Evolutionary conservation across 2,113 vertebrate genomes (phyloP), one percentile per base, ranked within the genome.

Genomic region (Campylomormyrus tamandua): DNA sequence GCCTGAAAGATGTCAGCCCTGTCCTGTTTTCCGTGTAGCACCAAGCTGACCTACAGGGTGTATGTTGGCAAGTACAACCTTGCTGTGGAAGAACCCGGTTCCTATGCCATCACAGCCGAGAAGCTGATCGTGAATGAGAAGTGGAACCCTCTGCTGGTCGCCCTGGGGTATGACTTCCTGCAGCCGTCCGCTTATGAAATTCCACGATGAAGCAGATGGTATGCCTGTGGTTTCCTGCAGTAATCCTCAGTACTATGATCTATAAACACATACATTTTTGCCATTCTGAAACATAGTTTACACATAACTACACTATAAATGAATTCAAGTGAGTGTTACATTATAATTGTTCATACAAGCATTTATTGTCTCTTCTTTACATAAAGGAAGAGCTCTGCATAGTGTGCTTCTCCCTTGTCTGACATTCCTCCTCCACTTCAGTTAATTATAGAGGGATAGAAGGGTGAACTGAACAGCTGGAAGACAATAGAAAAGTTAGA

Each of bases 21-120:
- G 42, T 70, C 31, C 87, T 17, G 11, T 70, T 48, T 70, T 19
- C 45, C 17, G 3, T 6, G 10, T 83, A 99, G 98, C 93, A n/a
- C 90, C 0, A 1, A 89, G 48, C 1, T 89, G 84, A 96, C 94
- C 4, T 99, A 99, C 94, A 97, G 97, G 0, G 98, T 99, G 91
- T 92, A 89, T 87, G 94, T 99, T 91, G 98, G 98, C 24, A 98
- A 98, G 93, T 90, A 97, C 91, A 94, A 96, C 93, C 96, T 99
- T 58, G 0, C 90, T 0, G 92, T 50, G 8, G 92, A 95, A 0
- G 95, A 99, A 91, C 46, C 88, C 0, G 96, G 95, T 2, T 94
- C 97, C 0, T 8, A 95, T 91, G 92, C 92, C 0, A 94, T 96
- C 13, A 90, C 74, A 0, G 95, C 98, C 6, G 97, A 97, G 90